Conservation (phyloP, 53 echinoderm and acorn worm genomes). For the Echinometra lucunter region DNA sequence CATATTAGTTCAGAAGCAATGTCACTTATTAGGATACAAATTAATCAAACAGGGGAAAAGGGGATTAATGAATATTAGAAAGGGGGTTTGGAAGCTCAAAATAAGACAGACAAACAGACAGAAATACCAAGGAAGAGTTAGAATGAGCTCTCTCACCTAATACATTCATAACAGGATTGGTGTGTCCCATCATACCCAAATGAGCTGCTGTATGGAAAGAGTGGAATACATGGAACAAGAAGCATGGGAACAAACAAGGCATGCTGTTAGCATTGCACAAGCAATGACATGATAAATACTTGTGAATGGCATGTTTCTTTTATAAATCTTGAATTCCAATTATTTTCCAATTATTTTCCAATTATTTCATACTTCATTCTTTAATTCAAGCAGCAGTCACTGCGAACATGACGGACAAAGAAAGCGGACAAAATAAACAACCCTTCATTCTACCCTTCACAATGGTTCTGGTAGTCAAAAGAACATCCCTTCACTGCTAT, state of each 20-base stretch:
- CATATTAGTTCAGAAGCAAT: not conserved
- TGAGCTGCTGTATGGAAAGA: slow-evolving; percentile 48
- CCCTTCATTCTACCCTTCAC: too few relatives aligned
- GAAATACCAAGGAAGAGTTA: slow-evolving; percentile 14
- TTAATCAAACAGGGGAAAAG: not conserved
- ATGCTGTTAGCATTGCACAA: slow-evolving; percentile 54
- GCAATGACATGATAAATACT: slow-evolving; percentile 12
- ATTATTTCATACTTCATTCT: not conserved
- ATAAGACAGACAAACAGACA: slow-evolving; percentile 13
- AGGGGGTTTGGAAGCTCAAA: not conserved
- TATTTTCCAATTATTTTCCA: slow-evolving; percentile 9
- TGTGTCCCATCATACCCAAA: slow-evolving; percentile 70
- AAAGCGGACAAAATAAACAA: too few relatives aligned
- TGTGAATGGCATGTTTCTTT: not conserved
- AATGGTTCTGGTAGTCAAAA: too few relatives aligned
- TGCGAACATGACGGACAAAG: too few relatives aligned
- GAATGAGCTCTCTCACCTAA: slow-evolving; percentile 60
- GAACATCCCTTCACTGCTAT: too few relatives aligned
- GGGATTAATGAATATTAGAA: not conserved
- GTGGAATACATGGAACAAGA: slow-evolving; percentile 45
- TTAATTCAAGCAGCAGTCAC: not conserved
- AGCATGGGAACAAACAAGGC: not conserved
- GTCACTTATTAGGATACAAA: not conserved
- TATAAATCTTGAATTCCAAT: not conserved
- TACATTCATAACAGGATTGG: slow-evolving; percentile 69